Evolutionary conservation across 2,113 vertebrate species (phyloP).

Genomic region (Oreochromis aureus): DNA sequence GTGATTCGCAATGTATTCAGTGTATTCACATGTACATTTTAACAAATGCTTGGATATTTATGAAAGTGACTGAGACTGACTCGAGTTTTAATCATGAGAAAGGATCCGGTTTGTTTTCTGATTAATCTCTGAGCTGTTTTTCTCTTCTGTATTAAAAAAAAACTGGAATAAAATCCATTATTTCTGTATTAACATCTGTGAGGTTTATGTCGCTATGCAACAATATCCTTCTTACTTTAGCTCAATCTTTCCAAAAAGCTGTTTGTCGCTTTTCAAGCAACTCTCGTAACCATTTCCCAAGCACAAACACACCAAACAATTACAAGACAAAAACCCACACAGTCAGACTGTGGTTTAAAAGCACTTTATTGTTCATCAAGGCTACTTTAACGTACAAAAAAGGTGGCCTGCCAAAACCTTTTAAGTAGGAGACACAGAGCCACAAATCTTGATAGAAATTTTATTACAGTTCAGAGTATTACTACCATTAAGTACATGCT

Average conservation of each 20-base stretch:
- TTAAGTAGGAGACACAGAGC: conserved; percentile 89
- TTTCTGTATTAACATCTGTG: background rate
- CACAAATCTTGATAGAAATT: conserved; percentile 84
- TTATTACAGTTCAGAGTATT: conserved; percentile 77
- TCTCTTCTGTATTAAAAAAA: background rate
- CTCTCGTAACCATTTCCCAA: background rate
- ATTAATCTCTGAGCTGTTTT: background rate
- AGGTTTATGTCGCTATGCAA: background rate
- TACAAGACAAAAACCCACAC: background rate
- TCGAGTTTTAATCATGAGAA: background rate
- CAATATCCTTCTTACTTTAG: background rate
- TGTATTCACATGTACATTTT: background rate
- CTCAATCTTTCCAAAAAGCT: background rate
- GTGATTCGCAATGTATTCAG: background rate
- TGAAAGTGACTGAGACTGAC: background rate
- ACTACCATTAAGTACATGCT: conserved; percentile 69
- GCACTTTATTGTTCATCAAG: conserved; percentile 99
- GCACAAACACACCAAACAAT: background rate
- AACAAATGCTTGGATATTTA: background rate
- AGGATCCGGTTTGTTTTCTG: background rate
- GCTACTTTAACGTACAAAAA: conserved; percentile 99
- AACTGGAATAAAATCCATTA: conserved; percentile 24
- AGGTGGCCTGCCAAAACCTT: conserved; percentile 99
- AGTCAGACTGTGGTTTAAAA: conserved; percentile 86
- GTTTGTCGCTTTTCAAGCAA: background rate